Conservation (phyloP, 2,888 invertebrate species). For the Drosophila pseudotakahashii region DNA sequence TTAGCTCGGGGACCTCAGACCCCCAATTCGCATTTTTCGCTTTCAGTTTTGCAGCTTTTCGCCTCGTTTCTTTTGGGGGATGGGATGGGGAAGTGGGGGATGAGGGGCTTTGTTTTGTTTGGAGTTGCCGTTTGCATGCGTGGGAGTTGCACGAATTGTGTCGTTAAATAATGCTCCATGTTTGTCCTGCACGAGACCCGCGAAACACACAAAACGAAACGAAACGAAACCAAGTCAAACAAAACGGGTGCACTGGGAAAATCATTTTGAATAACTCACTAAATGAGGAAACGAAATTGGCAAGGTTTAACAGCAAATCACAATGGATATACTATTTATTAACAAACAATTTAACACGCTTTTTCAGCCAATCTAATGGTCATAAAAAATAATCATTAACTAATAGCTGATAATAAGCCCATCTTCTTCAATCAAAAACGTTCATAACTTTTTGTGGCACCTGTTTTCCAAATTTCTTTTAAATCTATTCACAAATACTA, state of each 20-base stretch:
- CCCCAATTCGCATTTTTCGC: conserved; percentile 73
- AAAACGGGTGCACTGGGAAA: conserved; percentile 18
- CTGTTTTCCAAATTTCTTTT: too few relatives aligned
- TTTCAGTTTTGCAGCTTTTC: conserved; percentile 60
- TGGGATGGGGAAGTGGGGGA: too few relatives aligned
- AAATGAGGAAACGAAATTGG: background rate
- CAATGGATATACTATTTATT: too few relatives aligned
- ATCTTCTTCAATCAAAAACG: background rate
- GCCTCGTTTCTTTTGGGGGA: conserved; percentile 20
- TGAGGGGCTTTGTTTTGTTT: conserved; percentile 33
- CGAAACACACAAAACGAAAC: conserved; percentile 33
- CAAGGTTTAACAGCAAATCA: background rate
- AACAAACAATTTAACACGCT: too few relatives aligned
- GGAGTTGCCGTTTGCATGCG: conserved; percentile 65
- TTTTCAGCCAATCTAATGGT: background rate
- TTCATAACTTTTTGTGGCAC: background rate
- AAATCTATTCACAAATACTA: background rate
- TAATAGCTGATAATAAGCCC: background rate
- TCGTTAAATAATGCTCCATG: conserved; percentile 77
- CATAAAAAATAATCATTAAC: background rate
- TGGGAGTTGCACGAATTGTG: conserved; percentile 82
- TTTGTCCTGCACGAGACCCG: conserved; percentile 66
- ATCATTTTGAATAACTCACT: background rate
- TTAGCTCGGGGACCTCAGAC: conserved; percentile 36
- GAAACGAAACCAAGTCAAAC: conserved; percentile 35